Evolutionary conservation across 2,888 invertebrate species (phyloP).

Genomic region (Thera britannica): DNA sequence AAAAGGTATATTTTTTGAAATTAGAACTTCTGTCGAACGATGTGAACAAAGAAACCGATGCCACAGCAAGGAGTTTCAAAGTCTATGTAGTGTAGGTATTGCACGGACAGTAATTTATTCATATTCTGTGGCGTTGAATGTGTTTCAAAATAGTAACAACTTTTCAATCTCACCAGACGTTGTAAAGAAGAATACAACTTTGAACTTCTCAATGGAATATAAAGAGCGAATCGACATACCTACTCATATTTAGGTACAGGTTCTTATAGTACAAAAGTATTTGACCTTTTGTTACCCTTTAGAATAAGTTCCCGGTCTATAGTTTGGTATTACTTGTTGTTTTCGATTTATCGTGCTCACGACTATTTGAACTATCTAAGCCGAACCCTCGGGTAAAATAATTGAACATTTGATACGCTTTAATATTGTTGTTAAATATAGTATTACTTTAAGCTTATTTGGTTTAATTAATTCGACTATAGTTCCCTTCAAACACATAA

Average conservation of each 20-base stretch:
- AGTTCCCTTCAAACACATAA: too few relatives aligned
- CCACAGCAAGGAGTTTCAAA: too few relatives aligned
- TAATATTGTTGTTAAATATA: neutral
- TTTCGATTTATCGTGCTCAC: constrained; percentile 23
- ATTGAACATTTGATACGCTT: constrained; percentile 18
- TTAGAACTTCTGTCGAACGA: too few relatives aligned
- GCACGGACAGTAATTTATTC: too few relatives aligned
- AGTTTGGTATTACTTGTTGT: constrained; percentile 20
- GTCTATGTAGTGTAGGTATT: too few relatives aligned
- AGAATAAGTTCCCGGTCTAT: constrained; percentile 16
- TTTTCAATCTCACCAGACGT: constrained; percentile 3
- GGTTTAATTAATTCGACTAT: too few relatives aligned
- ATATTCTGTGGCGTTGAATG: neutral
- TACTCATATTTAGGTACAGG: neutral
- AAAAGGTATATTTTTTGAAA: too few relatives aligned
- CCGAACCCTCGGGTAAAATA: constrained; percentile 16
- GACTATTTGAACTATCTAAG: constrained; percentile 21
- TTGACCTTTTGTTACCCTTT: constrained; percentile 31
- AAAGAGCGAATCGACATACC: constrained; percentile 6
- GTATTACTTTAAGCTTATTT: neutral
- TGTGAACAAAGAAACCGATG: too few relatives aligned
- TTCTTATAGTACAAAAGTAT: constrained; percentile 18
- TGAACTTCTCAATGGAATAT: neutral
- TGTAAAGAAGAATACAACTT: constrained; percentile 8
- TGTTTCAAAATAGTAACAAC: neutral